Percentiles rank a stretch among this genome's conserved stretches.
Conservation (phyloP, 2,888 invertebrate species). For the Elmis aenea region DNA sequence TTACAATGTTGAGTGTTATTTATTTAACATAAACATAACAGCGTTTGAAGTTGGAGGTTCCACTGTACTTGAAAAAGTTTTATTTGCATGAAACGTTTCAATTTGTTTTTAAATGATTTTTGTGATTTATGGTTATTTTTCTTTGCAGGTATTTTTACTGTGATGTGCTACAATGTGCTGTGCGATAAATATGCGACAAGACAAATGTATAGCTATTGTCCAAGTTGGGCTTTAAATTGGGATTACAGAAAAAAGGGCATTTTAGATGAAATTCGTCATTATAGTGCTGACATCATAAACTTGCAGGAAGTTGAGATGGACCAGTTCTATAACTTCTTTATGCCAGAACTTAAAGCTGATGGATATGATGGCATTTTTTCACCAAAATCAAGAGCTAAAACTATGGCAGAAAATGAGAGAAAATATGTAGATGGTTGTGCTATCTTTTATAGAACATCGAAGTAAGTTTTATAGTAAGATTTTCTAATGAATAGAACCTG, state of each 20-base stretch:
- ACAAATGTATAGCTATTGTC: slow-evolving; percentile 99
- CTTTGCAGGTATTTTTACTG: slow-evolving; percentile 86
- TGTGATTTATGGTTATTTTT: no score
- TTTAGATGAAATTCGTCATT: slow-evolving; percentile 92
- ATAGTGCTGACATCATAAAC: slow-evolving; percentile 95
- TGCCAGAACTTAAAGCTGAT: slow-evolving; percentile 87
- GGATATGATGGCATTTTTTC: slow-evolving; percentile 96
- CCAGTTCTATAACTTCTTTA: slow-evolving; percentile 95
- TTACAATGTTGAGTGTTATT: no score
- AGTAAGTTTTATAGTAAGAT: slow-evolving; percentile 53
- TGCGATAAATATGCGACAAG: slow-evolving; percentile 99
- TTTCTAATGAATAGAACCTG: no score
- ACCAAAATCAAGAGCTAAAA: slow-evolving; percentile 96
- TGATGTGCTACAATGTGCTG: slow-evolving; percentile 99
- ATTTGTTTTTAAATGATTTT: no score
- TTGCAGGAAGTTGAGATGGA: slow-evolving; percentile 97
- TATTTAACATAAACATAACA: no score
- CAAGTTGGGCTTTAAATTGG: slow-evolving; percentile 98
- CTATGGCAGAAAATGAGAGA: slow-evolving; percentile 94
- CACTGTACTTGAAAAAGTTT: no score
- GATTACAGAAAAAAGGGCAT: slow-evolving; percentile 97
- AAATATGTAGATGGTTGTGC: slow-evolving; percentile 99
- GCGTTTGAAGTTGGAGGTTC: no score
- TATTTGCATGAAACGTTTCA: no score
- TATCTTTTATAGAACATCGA: slow-evolving; percentile 91